Conservation (phyloP, 2,888 invertebrate species). For the Stenotaenia linearis region DNA sequence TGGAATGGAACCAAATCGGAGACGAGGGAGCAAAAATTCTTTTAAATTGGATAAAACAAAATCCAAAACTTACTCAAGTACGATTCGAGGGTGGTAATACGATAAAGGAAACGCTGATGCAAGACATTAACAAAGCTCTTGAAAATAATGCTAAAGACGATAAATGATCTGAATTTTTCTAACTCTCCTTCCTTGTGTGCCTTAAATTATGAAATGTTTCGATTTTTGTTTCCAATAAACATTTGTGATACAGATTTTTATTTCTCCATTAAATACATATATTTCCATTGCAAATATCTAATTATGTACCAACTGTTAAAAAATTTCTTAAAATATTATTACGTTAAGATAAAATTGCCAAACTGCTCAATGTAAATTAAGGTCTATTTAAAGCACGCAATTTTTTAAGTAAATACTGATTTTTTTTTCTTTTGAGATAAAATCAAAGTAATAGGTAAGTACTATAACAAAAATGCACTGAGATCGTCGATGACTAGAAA, state of each 20-base stretch:
- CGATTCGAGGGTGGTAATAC: background rate
- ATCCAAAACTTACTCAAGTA: background rate
- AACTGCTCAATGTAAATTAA: background rate
- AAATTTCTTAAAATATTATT: background rate
- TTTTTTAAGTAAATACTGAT: background rate
- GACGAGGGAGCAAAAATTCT: background rate
- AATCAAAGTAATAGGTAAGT: no score
- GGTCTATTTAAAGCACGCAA: background rate
- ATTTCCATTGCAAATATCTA: background rate
- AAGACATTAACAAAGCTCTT: background rate
- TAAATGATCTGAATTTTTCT: no score
- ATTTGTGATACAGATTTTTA: background rate
- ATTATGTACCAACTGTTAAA: background rate
- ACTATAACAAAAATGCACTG: background rate
- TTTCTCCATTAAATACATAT: background rate
- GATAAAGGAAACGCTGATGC: conserved; percentile 3
- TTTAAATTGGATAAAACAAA: background rate
- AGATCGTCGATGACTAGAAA: background rate
- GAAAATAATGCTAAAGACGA: conserved; percentile 1
- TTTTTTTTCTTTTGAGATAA: background rate
- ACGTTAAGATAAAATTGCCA: background rate
- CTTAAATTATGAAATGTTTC: no score
- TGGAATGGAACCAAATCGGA: conserved; percentile 27
- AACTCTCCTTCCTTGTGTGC: no score
- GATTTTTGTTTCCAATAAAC: no score